These are phyloP conservation scores for Coregonus sp. DNA, from an alignment of 2,797 vertebrate species.

Conservation along the genomic window DNA sequence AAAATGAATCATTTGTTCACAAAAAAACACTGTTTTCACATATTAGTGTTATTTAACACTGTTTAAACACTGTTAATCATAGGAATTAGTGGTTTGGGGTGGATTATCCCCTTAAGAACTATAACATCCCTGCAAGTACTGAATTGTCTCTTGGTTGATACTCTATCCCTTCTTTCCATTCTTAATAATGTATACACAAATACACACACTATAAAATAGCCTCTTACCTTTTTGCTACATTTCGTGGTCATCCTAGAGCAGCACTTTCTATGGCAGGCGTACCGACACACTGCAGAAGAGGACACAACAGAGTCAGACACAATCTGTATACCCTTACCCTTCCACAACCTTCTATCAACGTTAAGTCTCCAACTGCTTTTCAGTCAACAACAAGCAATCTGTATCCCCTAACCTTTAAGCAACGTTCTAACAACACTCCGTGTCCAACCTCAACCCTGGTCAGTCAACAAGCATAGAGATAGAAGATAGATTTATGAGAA, in stretches of 20 bases:
- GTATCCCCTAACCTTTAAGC: background rate
- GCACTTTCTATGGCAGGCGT: constrained; percentile 95
- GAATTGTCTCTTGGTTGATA: background rate
- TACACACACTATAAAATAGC: background rate
- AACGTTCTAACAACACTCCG: background rate
- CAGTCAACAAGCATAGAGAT: constrained; percentile 20
- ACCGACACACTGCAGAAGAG: constrained; percentile 86
- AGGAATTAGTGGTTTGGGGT: no score
- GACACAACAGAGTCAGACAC: constrained; percentile 36
- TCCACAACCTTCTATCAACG: background rate
- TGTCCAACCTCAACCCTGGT: background rate
- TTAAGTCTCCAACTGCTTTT: background rate
- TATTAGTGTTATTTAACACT: no score
- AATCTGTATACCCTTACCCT: background rate
- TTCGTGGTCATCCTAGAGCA: constrained; percentile 89
- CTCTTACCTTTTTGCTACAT: constrained; percentile 92
- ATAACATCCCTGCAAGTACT: background rate
- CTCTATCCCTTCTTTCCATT: background rate
- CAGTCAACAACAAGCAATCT: background rate
- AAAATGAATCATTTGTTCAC: no score
- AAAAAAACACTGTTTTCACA: no score
- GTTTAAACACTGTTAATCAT: no score
- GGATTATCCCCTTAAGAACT: no score
- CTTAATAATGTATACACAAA: background rate
- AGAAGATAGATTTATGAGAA: constrained; percentile 52